These are phyloP conservation scores for Pangasius mekongensis DNA, from an alignment of 2,797 vertebrate genomes.

Conservation along the genomic window DNA sequence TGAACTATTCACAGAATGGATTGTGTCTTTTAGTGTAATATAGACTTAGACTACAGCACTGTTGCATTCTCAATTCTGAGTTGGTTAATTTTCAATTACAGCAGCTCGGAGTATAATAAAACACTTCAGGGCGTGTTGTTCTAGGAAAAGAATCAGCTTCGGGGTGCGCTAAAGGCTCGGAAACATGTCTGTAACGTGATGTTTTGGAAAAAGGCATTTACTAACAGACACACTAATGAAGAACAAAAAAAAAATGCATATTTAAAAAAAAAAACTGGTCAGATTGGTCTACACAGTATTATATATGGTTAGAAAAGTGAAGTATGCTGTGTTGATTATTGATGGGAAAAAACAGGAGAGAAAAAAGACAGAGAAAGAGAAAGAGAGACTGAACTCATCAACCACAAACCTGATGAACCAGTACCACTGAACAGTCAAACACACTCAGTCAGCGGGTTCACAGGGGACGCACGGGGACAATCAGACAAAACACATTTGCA, in stretches of 20 bases:
- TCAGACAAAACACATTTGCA: background rate
- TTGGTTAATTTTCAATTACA: background rate
- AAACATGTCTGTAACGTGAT: background rate
- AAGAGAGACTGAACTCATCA: background rate
- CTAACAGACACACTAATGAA: too few species aligned
- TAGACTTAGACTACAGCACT: background rate
- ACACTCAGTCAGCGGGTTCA: background rate
- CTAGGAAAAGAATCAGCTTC: background rate
- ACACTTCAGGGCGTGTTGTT: background rate
- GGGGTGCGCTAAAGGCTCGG: background rate
- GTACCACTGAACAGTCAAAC: background rate
- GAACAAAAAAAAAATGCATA: too few species aligned
- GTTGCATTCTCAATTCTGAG: background rate
- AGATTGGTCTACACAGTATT: too few species aligned
- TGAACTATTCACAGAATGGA: too few species aligned
- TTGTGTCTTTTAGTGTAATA: background rate
- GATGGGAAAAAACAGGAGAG: background rate
- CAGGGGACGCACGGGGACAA: background rate
- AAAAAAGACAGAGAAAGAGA: background rate
- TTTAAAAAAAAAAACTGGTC: too few species aligned
- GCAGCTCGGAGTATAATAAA: background rate
- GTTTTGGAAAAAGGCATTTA: too few species aligned
- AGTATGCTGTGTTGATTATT: too few species aligned
- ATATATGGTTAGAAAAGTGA: background rate
- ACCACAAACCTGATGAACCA: slow-evolving; percentile 28